phyloP scores from a whole-genome alignment of 2,888 invertebrate species.

The Caenorhabditis imperialis region DNA sequence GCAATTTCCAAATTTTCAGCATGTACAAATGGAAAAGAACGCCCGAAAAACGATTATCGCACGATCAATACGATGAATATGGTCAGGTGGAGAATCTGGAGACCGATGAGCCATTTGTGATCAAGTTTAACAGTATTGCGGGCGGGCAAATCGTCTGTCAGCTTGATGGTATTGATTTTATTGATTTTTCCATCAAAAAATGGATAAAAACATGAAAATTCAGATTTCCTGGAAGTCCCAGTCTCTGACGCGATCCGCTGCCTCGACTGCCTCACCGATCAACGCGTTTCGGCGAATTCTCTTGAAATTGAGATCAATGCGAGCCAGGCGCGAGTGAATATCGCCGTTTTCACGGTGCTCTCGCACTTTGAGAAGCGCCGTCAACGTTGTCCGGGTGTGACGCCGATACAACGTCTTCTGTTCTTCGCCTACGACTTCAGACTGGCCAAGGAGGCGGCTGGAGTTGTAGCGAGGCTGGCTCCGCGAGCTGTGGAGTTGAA shows the following conservation, averaged over 20 bases:
- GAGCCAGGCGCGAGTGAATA: constrained; percentile 26
- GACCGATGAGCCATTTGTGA: constrained; percentile 28
- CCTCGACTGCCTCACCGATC: constrained; percentile 41
- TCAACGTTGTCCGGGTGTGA: no score
- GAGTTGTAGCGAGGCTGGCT: no score
- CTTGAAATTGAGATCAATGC: constrained; percentile 47
- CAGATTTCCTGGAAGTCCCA: constrained; percentile 51
- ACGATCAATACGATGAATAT: constrained; percentile 21
- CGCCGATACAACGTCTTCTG: no score
- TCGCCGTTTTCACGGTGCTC: no score
- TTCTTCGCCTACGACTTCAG: no score
- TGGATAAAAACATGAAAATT: constrained; percentile 26
- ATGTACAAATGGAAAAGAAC: constrained; percentile 42
- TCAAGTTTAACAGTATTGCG: constrained; percentile 36
- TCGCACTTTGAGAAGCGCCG: no score
- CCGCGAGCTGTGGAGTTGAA: no score
- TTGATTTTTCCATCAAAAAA: constrained; percentile 11
- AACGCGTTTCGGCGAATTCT: constrained; percentile 32
- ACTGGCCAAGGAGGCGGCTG: no score
- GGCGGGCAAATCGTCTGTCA: constrained; percentile 38
- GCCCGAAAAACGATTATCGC: constrained; percentile 19
- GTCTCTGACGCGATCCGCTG: constrained; percentile 43
- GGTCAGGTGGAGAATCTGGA: constrained; percentile 17
- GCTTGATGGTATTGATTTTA: constrained; percentile 50
- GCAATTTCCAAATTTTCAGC: background rate